Conservation (phyloP, 2,797 vertebrate genomes). For the Phoxinus dragarum region DNA sequence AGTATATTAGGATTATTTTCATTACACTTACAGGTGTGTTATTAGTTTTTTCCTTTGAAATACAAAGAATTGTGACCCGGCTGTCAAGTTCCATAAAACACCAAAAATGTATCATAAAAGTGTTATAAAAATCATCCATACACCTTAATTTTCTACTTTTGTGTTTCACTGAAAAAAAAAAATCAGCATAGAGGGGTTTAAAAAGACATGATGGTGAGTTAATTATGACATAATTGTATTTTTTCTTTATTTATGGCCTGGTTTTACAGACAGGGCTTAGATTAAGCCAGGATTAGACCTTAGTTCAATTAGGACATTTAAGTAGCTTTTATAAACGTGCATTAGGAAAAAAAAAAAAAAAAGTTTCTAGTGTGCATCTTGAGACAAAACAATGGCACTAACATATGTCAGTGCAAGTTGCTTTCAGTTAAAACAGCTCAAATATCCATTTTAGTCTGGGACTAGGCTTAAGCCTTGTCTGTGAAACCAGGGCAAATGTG, state of each 20-base stretch:
- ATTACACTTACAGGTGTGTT: neutral
- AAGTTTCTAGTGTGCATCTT: too few species aligned
- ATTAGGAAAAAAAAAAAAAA: neutral
- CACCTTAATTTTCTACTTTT: neutral
- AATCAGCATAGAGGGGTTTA: neutral
- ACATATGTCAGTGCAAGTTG: neutral
- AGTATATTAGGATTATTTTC: neutral
- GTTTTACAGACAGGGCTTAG: neutral
- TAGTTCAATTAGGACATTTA: neutral
- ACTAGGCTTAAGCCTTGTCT: neutral
- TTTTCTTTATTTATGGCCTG: neutral
- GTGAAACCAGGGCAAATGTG: neutral
- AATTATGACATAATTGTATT: neutral
- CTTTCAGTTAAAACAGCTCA: neutral
- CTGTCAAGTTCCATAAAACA: neutral
- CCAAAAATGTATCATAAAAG: neutral
- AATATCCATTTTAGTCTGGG: neutral
- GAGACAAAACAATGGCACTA: neutral
- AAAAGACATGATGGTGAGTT: neutral
- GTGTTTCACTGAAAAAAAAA: neutral
- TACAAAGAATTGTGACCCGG: neutral
- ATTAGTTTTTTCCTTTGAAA: neutral
- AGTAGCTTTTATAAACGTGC: neutral
- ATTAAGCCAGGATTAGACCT: neutral
- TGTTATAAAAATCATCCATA: neutral